These are phyloP conservation scores for Drosophila murphyi DNA, from an alignment of 1,140 invertebrate genomes.

Conservation along the genomic window DNA sequence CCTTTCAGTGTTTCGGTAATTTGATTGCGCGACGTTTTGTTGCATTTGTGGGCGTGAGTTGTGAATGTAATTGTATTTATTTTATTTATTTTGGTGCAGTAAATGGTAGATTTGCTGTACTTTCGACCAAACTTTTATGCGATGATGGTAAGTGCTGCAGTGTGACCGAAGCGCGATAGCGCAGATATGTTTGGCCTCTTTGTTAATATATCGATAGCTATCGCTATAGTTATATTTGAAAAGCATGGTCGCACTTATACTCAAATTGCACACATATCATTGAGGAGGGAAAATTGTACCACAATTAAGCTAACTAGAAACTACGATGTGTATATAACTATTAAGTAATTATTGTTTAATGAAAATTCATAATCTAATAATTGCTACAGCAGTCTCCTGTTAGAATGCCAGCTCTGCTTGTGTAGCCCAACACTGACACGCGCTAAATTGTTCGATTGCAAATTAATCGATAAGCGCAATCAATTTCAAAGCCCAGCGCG, in stretches of 20 bases:
- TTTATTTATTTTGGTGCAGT: constrained; percentile 31
- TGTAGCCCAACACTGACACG: constrained; percentile 17
- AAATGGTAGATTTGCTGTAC: constrained; percentile 40
- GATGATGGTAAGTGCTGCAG: constrained; percentile 28
- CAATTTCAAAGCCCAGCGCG: constrained; percentile 6
- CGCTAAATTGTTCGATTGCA: not conserved
- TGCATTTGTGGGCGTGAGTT: constrained; percentile 11
- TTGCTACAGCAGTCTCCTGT: not conserved
- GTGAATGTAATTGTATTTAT: constrained; percentile 22
- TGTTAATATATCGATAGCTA: constrained; percentile 7
- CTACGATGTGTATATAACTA: not conserved
- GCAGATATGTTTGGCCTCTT: not conserved
- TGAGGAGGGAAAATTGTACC: not conserved
- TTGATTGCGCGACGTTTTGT: constrained; percentile 17
- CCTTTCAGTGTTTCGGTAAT: not conserved
- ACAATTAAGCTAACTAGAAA: not conserved
- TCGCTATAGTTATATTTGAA: not conserved
- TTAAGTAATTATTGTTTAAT: not conserved
- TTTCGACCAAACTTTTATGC: constrained; percentile 38
- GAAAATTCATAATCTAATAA: not conserved
- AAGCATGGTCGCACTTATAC: not conserved
- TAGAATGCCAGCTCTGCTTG: not conserved
- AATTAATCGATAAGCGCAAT: constrained; percentile 1
- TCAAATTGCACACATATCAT: not conserved
- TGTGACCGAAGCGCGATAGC: constrained; percentile 8